A percentile compares a stretch with the other conserved stretches of the same genome.
Evolutionary conservation across 2,888 invertebrate species (phyloP).

Genomic region (Platycheirus albimanus): DNA sequence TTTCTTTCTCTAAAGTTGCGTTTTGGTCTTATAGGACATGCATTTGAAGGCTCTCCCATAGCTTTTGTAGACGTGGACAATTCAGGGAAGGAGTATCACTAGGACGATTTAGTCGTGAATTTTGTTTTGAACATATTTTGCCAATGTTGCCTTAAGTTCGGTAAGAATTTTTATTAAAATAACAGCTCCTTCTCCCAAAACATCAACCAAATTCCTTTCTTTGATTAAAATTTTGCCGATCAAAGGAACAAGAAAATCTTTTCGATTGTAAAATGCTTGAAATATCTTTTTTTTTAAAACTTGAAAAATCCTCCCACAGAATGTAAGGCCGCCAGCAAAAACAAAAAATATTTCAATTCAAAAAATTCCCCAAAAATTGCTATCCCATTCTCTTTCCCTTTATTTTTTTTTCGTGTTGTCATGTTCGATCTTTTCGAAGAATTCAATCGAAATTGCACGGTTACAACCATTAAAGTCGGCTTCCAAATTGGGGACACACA

Average conservation of each 20-base stretch:
- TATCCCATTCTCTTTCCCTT: constrained; percentile 8
- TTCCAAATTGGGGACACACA: constrained; percentile 69
- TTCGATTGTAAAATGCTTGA: constrained; percentile 15
- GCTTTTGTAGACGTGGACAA: no score
- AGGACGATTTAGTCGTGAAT: no score
- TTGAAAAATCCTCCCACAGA: constrained; percentile 37
- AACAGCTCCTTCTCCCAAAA: not conserved
- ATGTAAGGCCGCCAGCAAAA: not conserved
- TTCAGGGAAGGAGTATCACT: no score
- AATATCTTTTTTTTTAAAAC: constrained; percentile 14
- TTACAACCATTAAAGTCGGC: constrained; percentile 60
- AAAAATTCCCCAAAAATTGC: constrained; percentile 39
- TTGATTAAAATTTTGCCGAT: constrained; percentile 15
- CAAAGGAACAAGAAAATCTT: not conserved
- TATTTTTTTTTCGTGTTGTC: constrained; percentile 25
- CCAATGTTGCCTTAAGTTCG: no score
- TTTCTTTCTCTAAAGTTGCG: no score
- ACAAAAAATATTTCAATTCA: not conserved
- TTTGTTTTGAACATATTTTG: no score
- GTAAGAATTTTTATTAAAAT: no score
- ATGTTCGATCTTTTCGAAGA: constrained; percentile 62
- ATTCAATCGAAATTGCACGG: constrained; percentile 70
- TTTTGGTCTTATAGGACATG: no score
- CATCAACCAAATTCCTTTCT: constrained; percentile 12
- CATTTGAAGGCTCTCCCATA: no score